Evolutionary conservation across 2,113 vertebrate genomes (phyloP), one percentile per base, ranked within the genome.

Genomic region (Nestor notabilis): DNA sequence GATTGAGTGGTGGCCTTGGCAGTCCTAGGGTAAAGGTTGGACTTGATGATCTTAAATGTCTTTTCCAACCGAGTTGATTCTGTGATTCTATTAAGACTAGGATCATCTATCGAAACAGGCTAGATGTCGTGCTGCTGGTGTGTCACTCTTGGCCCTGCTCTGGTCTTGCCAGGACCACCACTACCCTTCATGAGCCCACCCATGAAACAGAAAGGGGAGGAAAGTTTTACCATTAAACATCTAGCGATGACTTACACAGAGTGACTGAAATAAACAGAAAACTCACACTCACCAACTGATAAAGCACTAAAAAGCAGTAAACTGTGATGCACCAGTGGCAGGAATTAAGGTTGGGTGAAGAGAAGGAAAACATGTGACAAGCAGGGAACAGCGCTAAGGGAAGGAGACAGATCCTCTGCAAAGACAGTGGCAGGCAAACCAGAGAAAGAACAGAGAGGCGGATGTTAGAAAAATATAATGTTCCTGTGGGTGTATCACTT

Each of bases 401-500:
- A 94, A 96, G 80, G 80, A 93, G 89, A 95, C 75, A 86, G 79
- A 95, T 84, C 92, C 90, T 61, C 83, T 76, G 75, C 77, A 92
- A 93, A 97, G 95, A 69, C 92, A 95, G 90, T 5, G 33, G 83
- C 90, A 93, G 83, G 92, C 33, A 87, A 95, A 96, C 95, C 68
- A 97, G 83, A 92, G 83, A 96, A 89, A 94, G 94, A 95, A 95
- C 90, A 97, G 65, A 96, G 94, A 96, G 94, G 90, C 21, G 58
- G 94, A 96, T 97, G 89, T 95, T 96, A 95, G 97, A 93, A 92
- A 96, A 95, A 96, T 93, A 90, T 60, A 94, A 96, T 89, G 90
- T 92, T 97, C 90, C 92, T 95, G 95, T 93, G 93, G 94, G 96
- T 93, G 95, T 92, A 93, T 93, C 95, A 81, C 93, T 96, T 95